Conservation (phyloP, 2,888 invertebrate genomes). For the Philonicus albiceps region DNA sequence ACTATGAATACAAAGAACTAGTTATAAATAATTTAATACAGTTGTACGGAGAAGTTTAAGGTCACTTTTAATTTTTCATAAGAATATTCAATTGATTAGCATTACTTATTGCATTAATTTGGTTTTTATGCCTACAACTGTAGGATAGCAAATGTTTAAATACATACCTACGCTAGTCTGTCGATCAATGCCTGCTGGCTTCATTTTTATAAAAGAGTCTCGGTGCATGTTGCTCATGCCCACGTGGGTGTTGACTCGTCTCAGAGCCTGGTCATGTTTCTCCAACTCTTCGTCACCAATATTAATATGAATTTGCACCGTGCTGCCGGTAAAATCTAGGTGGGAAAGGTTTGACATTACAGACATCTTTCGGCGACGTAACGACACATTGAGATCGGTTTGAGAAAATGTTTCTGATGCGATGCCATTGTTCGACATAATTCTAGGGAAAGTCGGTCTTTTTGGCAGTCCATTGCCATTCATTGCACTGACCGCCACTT, state of each 20-base stretch:
- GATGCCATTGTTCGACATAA: conserved; percentile 61
- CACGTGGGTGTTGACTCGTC: conserved; percentile 59
- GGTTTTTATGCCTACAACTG: too few species aligned
- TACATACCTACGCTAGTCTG: conserved; percentile 49
- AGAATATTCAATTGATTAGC: too few species aligned
- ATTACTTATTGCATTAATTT: too few species aligned
- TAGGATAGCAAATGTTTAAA: not conserved
- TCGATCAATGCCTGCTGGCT: conserved; percentile 54
- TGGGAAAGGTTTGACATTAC: conserved; percentile 76
- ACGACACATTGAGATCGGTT: conserved; percentile 65
- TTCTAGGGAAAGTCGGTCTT: conserved; percentile 62
- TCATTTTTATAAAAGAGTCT: conserved; percentile 62
- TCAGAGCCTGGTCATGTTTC: conserved; percentile 60
- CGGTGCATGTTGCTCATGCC: conserved; percentile 57
- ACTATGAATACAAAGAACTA: too few species aligned
- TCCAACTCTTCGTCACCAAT: conserved; percentile 63
- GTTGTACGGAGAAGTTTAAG: too few species aligned
- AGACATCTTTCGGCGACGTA: conserved; percentile 70
- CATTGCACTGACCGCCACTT: conserved; percentile 62
- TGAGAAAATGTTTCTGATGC: conserved; percentile 59
- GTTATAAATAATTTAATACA: too few species aligned
- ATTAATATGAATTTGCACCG: conserved; percentile 74
- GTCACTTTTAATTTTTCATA: too few species aligned
- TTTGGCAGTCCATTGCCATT: conserved; percentile 58
- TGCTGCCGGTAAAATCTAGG: conserved; percentile 79